Conservation (phyloP, 2,797 vertebrate species). For the Acestrorhynchus altus region DNA sequence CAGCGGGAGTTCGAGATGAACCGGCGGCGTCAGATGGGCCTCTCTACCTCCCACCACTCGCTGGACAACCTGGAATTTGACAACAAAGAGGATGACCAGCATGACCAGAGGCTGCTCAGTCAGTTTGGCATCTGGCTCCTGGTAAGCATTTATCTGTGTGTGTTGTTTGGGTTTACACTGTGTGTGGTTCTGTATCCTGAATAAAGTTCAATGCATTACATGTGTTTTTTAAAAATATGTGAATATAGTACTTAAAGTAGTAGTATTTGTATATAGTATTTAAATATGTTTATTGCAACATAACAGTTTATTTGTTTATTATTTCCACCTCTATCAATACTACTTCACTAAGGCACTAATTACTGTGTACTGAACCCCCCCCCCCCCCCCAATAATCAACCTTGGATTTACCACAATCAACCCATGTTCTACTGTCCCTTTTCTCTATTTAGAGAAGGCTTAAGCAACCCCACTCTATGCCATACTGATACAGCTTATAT, state of each 20-base stretch:
- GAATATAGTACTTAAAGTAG: neutral
- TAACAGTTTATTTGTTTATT: constrained; percentile 10
- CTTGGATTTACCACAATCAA: neutral
- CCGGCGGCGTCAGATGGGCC: constrained; percentile 92
- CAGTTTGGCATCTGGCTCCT: constrained; percentile 99
- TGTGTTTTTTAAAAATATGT: neutral
- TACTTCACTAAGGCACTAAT: neutral
- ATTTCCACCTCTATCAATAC: constrained; percentile 2
- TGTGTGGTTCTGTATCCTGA: neutral
- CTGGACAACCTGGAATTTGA: constrained; percentile 97
- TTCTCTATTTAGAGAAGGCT: neutral
- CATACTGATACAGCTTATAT: constrained; percentile 21
- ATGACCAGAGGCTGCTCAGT: constrained; percentile 96
- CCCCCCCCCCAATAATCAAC: neutral
- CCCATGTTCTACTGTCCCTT: neutral
- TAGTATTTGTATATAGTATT: neutral
- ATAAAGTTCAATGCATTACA: no score
- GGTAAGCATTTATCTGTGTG: constrained; percentile 76
- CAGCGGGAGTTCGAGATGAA: constrained; percentile 95
- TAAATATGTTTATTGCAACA: neutral
- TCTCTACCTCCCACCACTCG: constrained; percentile 95
- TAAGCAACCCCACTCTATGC: neutral
- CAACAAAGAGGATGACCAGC: constrained; percentile 98
- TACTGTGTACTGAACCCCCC: neutral
- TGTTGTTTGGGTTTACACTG: neutral